Percentiles rank a stretch among this genome's conserved stretches.
phyloP scores from a whole-genome alignment of 2,888 invertebrate genomes.

The Ditylenchus weischeri region DNA sequence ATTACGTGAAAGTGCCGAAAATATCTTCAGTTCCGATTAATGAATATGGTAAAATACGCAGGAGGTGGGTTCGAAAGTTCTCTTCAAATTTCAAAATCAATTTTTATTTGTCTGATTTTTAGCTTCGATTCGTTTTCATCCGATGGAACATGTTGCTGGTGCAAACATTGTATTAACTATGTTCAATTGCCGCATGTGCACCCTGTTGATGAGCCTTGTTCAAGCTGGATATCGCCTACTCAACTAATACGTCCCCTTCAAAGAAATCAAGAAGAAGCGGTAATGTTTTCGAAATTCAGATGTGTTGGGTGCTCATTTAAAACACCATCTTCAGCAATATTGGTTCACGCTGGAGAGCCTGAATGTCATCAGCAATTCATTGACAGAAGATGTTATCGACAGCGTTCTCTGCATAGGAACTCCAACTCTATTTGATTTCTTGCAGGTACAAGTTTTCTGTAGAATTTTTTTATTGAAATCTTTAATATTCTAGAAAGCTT shows the following conservation, averaged over 20 bases:
- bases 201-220: constrained; percentile 6
- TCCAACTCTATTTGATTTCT: constrained; percentile 36
- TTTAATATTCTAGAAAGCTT: no score
- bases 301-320: background rate
- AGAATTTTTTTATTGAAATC: no score
- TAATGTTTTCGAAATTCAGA: background rate
- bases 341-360: constrained; percentile 51
- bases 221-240: background rate
- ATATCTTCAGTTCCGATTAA: constrained; percentile 12
- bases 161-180: constrained; percentile 4
- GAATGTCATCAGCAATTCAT: constrained; percentile 33
- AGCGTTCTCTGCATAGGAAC: constrained; percentile 50
- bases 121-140: background rate
- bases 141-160: constrained; percentile 11
- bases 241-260: background rate
- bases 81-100: no score
- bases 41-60: constrained; percentile 15
- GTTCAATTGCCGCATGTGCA: constrained; percentile 15
- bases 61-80: constrained; percentile 3
- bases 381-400: constrained; percentile 38
- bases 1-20: background rate
- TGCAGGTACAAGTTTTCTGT: no score
- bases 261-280: constrained; percentile 6
- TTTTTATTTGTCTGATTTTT: background rate
- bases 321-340: constrained; percentile 43